A percentile compares a stretch with the other conserved stretches of the same genome.
Evolutionary conservation across 2,888 invertebrate species (phyloP).

Genomic region (Galeopsomyia nigrocyanea): DNA sequence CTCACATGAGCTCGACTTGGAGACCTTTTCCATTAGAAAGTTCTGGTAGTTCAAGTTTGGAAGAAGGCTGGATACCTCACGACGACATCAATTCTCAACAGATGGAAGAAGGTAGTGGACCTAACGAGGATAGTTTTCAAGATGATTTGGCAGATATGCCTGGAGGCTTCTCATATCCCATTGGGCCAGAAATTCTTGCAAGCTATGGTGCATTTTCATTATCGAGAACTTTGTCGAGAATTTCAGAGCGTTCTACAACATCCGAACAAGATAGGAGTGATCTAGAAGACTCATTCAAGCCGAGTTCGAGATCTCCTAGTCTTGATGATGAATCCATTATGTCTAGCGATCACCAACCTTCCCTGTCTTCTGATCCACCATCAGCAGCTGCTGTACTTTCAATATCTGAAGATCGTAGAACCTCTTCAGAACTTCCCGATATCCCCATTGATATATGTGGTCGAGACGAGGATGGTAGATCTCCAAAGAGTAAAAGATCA

Average conservation of each 20-base stretch:
- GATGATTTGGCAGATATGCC: conserved; percentile 85
- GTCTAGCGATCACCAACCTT: conserved; percentile 88
- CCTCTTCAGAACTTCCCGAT: conserved; percentile 88
- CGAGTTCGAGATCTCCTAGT: conserved; percentile 86
- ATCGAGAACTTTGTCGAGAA: conserved; percentile 84
- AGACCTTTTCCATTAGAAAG: conserved; percentile 87
- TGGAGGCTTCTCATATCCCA: conserved; percentile 81
- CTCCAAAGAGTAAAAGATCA: conserved; percentile 57
- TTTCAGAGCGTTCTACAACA: conserved; percentile 90
- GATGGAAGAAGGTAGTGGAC: conserved; percentile 64
- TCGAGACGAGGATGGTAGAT: conserved; percentile 68
- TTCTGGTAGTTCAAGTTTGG: conserved; percentile 87
- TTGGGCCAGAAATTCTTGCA: conserved; percentile 77
- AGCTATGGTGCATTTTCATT: conserved; percentile 82
- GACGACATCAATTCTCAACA: conserved; percentile 53
- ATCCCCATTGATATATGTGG: conserved; percentile 81
- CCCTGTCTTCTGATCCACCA: conserved; percentile 87
- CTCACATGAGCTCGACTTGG: conserved; percentile 85
- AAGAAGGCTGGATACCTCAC: conserved; percentile 85
- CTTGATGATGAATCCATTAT: conserved; percentile 87
- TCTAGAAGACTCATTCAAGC: conserved; percentile 88
- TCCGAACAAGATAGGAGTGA: conserved; percentile 88
- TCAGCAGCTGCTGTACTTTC: conserved; percentile 65
- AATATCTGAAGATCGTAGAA: conserved; percentile 85
- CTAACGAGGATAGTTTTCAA: conserved; percentile 73